phyloP scores from a whole-genome alignment of 2,797 vertebrate species.

The Hozukius guyotensis region DNA sequence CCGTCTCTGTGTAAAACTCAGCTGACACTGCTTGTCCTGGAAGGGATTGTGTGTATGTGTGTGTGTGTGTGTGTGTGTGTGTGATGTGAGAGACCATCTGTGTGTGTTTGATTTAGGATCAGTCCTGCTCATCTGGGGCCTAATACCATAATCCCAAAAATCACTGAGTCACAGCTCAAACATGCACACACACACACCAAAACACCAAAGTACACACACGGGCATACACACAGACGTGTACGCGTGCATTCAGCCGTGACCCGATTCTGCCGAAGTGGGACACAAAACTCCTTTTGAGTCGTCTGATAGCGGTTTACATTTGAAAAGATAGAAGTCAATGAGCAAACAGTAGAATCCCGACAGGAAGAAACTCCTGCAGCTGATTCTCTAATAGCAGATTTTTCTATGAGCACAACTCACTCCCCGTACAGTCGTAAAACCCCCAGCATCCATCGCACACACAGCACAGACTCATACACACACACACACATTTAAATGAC shows the following conservation, averaged over 20 bases:
- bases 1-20: constrained; percentile 69
- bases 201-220: constrained; percentile 51
- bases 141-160: constrained; percentile 84
- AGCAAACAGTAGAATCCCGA: constrained; percentile 31
- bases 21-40: constrained; percentile 76
- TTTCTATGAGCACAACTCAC: constrained; percentile 27
- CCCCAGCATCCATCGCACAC: constrained; percentile 2
- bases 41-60: constrained; percentile 65
- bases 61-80: constrained; percentile 7
- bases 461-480: constrained; percentile 5
- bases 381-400: constrained; percentile 27
- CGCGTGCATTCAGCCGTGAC: constrained; percentile 44
- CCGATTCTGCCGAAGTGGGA: constrained; percentile 65
- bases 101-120: constrained; percentile 82
- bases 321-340: constrained; percentile 45
- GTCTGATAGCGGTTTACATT: constrained; percentile 56
- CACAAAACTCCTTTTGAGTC: constrained; percentile 51
- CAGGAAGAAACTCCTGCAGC: constrained; percentile 41
- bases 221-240: constrained; percentile 36
- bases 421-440: constrained; percentile 28
- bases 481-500: constrained; percentile 41
- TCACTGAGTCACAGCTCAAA: constrained; percentile 80
- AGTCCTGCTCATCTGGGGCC: constrained; percentile 80
- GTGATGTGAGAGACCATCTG: constrained; percentile 60
- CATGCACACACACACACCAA: constrained; percentile 57